Evolutionary conservation across 35 echinoderm and acorn worm genomes (phyloP).

Genomic region (Patiria miniata): DNA sequence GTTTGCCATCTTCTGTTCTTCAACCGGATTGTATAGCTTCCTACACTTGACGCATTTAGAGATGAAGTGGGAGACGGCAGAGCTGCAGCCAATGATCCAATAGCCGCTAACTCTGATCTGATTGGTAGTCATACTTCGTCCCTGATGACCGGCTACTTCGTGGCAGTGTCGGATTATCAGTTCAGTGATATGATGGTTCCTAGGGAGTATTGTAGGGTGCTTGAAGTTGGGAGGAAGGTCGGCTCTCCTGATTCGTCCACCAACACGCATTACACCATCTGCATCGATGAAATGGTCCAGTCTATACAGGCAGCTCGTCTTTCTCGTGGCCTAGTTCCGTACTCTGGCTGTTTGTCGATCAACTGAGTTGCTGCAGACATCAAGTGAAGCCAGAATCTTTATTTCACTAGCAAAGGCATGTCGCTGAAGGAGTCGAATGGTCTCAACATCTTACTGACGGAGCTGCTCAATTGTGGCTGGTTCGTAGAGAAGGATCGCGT

Average conservation of each 20-base stretch:
- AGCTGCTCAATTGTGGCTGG: neutral
- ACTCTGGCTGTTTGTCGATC: no score
- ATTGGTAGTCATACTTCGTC: conserved; percentile 62
- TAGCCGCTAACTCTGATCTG: conserved; percentile 51
- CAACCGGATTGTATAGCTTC: conserved; percentile 11
- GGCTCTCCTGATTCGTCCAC: conserved; percentile 63
- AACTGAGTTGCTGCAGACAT: neutral
- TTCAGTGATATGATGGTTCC: conserved; percentile 43
- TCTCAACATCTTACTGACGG: conserved; percentile 4
- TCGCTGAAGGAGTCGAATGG: conserved; percentile 12
- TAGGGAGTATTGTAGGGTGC: conserved; percentile 68
- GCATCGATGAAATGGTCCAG: conserved; percentile 63
- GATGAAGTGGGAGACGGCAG: neutral
- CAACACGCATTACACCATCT: conserved; percentile 71
- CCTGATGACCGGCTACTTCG: conserved; percentile 40
- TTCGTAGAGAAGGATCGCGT: neutral
- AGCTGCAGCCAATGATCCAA: conserved; percentile 64
- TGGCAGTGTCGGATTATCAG: conserved; percentile 61
- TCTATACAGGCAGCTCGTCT: neutral
- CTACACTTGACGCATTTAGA: conserved; percentile 57
- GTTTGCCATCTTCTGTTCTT: conserved; percentile 70
- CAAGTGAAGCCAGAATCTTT: neutral
- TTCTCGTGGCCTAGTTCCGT: neutral
- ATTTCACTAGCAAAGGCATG: conserved; percentile 23
- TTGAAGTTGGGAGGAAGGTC: conserved; percentile 48